Base-by-base conservation (phyloP, 2,113 vertebrate genomes). In the Xenus cinereus region DNA sequence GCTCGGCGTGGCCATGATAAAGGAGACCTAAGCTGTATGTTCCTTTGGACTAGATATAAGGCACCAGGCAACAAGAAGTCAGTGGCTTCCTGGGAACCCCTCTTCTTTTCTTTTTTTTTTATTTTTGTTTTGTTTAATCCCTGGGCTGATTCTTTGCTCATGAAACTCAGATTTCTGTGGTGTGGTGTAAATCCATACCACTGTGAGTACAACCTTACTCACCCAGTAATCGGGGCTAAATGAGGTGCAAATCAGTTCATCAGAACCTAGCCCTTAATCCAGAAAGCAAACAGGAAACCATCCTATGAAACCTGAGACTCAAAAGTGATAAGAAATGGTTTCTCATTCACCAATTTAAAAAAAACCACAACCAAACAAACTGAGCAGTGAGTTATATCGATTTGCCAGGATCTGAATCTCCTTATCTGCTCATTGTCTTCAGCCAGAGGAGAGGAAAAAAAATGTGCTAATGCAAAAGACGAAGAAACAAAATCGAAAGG, bases 311-410 rank as follows among this genome's bases (percentile, higher is more conserved):
- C 41, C 37, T 2, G 12, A 90, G 68, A 59, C 51, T 26, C 35
- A 15, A 62, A 76, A 90, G 51, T 9, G 71, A 13, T 62, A 83
- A 53, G 53, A 78, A 85, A 51, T 46, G 46, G 46, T 46, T 46
- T 46, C 21, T 46, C 20, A 22, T 46, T 46, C 46, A 46, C 9
- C 46, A 46, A 46, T 46, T 46, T 21, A 19, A 43, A 43, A 46
- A 46, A 22, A 46, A 19, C 14, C 14, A 4, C 21, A 43, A 8
- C 6, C 27, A 50, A 51, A 7, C 28, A 37, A 87, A 43, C 4
- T 1, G 1, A 16, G 4, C 7, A 4, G 39, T 20, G 45, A 92
- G 9, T 27, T 85, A 0, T 54, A 51, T 35, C 0, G 0, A 48
- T 84, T 16, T 74, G 28, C 33, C 20, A 43, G 23, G 39, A 53